Base-by-base conservation (phyloP, 1,140 invertebrate species). In the Luehdorfia chinensis region DNA sequence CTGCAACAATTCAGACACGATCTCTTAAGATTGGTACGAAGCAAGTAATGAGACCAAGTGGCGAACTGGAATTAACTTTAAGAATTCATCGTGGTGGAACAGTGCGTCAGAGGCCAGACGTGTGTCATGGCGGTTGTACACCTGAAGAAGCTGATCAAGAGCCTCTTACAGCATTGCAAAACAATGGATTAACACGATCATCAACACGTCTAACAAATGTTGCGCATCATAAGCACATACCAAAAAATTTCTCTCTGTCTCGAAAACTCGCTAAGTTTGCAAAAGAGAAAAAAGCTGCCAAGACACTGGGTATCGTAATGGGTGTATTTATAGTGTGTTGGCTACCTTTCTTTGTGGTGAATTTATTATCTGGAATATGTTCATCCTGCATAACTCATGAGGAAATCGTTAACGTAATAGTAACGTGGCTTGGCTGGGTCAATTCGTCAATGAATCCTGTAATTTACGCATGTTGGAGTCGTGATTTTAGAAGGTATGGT, bases 311-410 rank as follows among this genome's bases (percentile, higher is more conserved):
- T 21, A 97, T 98, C 63, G 94, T 96, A 44, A 97, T 97, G 94
- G 98, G 98, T n/a, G 97, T 98, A 19, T 99, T 99, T 83, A 97
- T 99, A 65, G 91, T 98, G 36, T 99, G 97, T 76, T 98, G 97
- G 97, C 88, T 98, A 54, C 98, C 98, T 21, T 99, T 99, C 87
- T 99, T 99, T 84, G 95, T 98, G 30, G 94, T 98, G 44, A 99
- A 99, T 83, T 89, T 97, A 48, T 79, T 98, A 59, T 95, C 95
- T 4, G 97, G 96, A 0, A 93, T 98, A 66, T 98, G 97, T 83
- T 90, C 92, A 16, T 90, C 93, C 55, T 97, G 96, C 78, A 94
- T 97, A 48, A 91, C 92, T 75, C 92, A 97, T 47, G 95, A 96
- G 64, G 94, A 97, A 66, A 91, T 97, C 28, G 93, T 98, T 2